A percentile compares a stretch with the other conserved stretches of the same genome.
These are phyloP conservation scores for Geophilus truncorum DNA, from an alignment of 2,888 invertebrate species.

Conservation along the genomic window DNA sequence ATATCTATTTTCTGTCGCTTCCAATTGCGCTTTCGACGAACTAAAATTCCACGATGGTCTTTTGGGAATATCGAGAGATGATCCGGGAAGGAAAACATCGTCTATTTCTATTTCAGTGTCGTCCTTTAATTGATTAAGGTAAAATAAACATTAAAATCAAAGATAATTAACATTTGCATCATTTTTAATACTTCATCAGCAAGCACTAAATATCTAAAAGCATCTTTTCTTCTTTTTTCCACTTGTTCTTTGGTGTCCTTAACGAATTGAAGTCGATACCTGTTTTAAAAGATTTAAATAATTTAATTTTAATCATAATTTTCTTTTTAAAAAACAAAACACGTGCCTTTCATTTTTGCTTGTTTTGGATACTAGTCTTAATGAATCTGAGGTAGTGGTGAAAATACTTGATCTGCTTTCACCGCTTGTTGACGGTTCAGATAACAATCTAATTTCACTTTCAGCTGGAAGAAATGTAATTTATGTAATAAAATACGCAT, in stretches of 20 bases:
- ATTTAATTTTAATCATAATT: too few relatives aligned
- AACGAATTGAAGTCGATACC: constrained; percentile 76
- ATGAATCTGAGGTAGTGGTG: background rate
- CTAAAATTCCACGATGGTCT: constrained; percentile 77
- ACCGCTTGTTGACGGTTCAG: background rate
- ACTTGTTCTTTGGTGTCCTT: constrained; percentile 72
- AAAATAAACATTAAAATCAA: background rate
- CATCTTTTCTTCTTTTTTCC: constrained; percentile 62
- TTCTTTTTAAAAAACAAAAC: too few relatives aligned
- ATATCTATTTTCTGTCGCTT: constrained; percentile 74
- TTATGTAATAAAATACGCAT: background rate
- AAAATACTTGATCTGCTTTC: background rate
- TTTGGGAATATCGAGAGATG: constrained; percentile 67
- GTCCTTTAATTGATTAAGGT: constrained; percentile 42
- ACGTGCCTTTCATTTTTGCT: background rate
- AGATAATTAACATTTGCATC: background rate
- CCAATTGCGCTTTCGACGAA: constrained; percentile 66
- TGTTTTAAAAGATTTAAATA: constrained; percentile 36
- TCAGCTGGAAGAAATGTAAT: background rate
- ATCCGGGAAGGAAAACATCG: constrained; percentile 59
- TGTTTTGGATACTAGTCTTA: background rate
- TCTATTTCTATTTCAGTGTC: constrained; percentile 64
- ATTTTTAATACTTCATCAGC: constrained; percentile 3
- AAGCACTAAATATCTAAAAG: constrained; percentile 44
- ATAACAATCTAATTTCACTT: background rate